Percentiles rank a stretch among this genome's conserved stretches.
Evolutionary conservation across 2,113 vertebrate genomes (phyloP).

Genomic region (Vulpes lagopus): DNA sequence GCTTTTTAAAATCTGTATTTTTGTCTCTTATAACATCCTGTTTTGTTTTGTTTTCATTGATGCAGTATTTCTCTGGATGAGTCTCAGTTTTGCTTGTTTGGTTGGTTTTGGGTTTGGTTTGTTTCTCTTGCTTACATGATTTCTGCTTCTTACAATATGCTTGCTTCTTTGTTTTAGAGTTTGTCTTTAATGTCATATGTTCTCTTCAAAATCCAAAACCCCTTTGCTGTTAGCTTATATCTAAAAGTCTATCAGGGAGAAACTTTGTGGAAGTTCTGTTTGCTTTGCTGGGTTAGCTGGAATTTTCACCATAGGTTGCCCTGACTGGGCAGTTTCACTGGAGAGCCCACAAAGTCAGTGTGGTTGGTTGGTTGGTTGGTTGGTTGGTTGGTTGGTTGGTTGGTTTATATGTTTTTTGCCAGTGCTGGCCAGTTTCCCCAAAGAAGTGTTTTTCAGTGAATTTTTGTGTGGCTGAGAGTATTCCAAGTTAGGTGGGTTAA

Average conservation of each 20-base stretch:
- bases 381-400: background rate
- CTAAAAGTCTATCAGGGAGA: background rate
- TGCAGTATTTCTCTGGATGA: background rate
- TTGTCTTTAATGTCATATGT: background rate
- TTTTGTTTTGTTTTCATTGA: background rate
- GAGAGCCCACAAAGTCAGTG: background rate
- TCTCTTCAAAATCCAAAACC: background rate
- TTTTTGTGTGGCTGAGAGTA: background rate
- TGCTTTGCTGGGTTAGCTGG: background rate
- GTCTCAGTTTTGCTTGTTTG: background rate
- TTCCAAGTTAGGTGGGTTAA: background rate
- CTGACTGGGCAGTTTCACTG: background rate
- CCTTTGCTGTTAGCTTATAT: background rate
- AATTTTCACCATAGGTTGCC: rapidly evolving
- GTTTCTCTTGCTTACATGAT: background rate
- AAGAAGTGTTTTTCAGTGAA: background rate
- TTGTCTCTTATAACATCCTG: background rate
- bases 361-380: background rate
- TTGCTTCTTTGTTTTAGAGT: background rate
- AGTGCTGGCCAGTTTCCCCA: background rate
- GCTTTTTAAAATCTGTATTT: background rate
- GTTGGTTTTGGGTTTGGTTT: background rate
- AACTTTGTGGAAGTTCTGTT: rapidly evolving
- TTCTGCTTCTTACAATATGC: background rate
- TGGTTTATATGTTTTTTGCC: background rate